Evolutionary conservation across 1,140 invertebrate species (phyloP), one percentile per base, ranked within the genome.

Genomic region (Sinella curviseta): DNA sequence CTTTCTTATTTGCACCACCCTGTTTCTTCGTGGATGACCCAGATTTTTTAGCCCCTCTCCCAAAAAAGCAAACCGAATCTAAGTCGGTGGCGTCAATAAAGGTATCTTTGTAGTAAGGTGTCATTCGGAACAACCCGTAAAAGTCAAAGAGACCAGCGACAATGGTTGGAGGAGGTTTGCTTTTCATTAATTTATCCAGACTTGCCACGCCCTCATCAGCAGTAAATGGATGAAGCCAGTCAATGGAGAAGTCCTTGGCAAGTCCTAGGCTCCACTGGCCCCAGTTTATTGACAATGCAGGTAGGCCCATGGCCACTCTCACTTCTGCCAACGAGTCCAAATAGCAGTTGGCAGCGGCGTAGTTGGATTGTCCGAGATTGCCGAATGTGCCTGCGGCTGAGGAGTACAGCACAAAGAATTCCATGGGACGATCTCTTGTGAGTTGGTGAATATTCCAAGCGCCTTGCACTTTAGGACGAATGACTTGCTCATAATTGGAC

Each of bases 361-460:
- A 75, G 36, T 80, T 80, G 0, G 76, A 34, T 33, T 80, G 76
- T 0, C 76, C 67, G 12, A 54, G 0, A 2, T 35, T 31, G 0
- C 79, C 79, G 31, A 80, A 74, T 0, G 54, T 16, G n/a, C 35
- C 8, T 1, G 77, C 76, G 0, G 55, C 54, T 4, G 79, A 80
- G 3, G 79, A 80, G 48, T 77, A 80, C 20, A 77, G 20, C 14
- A 78, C 36, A 48, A 80, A 80, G 28, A 28, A 39, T 74, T 80
- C 39, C 39, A 80, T 55, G 8, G 35, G 28, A 17, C 60, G 67
- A 33, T 74, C 67, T 26, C 20, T 77, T 1, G 79, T 77, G 1
- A 74, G 24, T 31, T 34, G 24, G 33, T 80, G 79, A 0, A 80
- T 26, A 74, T 80, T 80, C 76, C 76, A 80, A 30, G 79, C 75